Conservation (phyloP, 2,113 vertebrate species). For the Callorhinus ursinus region DNA sequence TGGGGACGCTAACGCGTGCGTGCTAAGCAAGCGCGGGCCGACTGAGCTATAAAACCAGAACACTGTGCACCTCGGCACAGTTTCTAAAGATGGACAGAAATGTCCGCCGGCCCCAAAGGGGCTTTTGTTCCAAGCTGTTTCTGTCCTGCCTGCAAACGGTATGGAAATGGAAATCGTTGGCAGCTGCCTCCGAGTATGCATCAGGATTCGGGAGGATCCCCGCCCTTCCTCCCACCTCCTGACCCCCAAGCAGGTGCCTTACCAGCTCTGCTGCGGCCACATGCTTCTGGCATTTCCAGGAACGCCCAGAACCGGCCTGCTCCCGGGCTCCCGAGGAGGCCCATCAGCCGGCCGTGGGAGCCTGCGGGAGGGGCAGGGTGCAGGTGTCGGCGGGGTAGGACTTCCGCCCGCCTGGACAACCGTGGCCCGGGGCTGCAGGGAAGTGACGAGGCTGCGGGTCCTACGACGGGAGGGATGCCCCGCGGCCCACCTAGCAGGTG, state of each 20-base stretch:
- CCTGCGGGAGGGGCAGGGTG: background rate
- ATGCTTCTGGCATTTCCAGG: background rate
- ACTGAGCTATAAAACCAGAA: background rate
- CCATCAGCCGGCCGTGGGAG: fast-evolving
- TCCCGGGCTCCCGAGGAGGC: background rate
- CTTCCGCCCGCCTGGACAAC: background rate
- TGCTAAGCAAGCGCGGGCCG: background rate
- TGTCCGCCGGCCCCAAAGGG: background rate
- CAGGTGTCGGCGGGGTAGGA: background rate
- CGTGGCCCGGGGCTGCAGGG: background rate
- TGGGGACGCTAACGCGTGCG: background rate
- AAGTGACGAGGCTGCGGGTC: background rate
- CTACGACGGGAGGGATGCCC: background rate
- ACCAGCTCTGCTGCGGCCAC: background rate
- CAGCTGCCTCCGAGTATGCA: background rate
- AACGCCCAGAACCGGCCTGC: background rate
- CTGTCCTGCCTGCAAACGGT: background rate
- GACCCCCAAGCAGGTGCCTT: background rate
- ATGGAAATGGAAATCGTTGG: background rate
- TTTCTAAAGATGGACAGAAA: background rate
- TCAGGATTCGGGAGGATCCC: background rate
- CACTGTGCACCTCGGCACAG: background rate
- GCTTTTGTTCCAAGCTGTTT: background rate
- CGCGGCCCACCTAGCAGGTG: background rate
- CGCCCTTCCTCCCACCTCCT: background rate